Evolutionary conservation across 2,888 invertebrate genomes (phyloP).

Genomic region (Nephrotoma flavescens): DNA sequence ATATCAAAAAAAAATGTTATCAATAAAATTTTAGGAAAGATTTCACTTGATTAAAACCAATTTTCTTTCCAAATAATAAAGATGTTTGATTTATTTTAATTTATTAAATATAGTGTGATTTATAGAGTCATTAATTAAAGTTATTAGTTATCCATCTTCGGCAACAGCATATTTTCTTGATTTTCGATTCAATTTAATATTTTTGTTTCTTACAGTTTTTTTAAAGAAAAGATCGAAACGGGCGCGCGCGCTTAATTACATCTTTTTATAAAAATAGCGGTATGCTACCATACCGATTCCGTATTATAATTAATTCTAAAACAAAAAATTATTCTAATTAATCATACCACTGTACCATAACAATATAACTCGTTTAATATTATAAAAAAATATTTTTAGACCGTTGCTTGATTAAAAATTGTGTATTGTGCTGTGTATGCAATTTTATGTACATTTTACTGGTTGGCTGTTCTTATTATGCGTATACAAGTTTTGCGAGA

Average conservation of each 20-base stretch:
- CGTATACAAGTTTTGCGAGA: too few relatives aligned
- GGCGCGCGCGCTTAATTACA: background rate
- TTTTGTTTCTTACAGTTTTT: background rate
- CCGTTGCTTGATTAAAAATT: background rate
- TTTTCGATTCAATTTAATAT: background rate
- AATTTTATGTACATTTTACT: background rate
- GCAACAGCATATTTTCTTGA: background rate
- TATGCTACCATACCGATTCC: background rate
- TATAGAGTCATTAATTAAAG: background rate
- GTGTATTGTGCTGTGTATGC: background rate
- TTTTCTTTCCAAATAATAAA: background rate
- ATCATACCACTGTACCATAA: background rate
- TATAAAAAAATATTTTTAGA: background rate
- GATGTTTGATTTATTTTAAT: background rate
- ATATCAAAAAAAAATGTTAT: background rate
- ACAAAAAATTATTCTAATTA: background rate
- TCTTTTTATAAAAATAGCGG: background rate
- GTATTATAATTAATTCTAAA: background rate
- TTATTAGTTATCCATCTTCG: background rate
- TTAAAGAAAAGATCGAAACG: background rate
- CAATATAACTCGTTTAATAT: background rate
- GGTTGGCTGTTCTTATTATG: background rate
- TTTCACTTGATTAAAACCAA: background rate
- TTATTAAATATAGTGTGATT: background rate
- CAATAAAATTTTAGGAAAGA: background rate